Conservation (phyloP, 2,797 vertebrate species). For the Phalanger gymnotis region DNA sequence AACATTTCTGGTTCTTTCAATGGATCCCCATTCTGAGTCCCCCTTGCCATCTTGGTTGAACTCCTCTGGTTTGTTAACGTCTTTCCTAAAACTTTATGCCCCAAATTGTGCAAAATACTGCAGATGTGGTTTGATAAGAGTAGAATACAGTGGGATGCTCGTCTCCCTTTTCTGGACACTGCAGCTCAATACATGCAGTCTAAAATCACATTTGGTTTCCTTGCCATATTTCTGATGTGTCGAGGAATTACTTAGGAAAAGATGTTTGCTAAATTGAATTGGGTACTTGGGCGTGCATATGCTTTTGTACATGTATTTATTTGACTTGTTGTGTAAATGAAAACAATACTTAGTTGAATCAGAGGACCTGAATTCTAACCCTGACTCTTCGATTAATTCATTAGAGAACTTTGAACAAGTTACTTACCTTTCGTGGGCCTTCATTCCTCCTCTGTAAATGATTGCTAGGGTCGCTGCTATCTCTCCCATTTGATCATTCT, state of each 20-base stretch:
- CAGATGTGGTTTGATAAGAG: not conserved
- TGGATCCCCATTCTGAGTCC: not conserved
- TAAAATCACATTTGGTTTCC: not conserved
- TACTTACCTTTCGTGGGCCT: not conserved
- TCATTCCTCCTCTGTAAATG: not conserved
- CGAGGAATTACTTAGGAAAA: not conserved
- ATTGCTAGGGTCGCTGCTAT: not conserved
- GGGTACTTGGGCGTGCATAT: not conserved
- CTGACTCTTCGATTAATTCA: not conserved
- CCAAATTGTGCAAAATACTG: not conserved
- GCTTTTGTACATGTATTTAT: not conserved
- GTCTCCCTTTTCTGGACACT: not conserved
- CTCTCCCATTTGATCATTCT: not conserved
- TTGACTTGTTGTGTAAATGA: not conserved
- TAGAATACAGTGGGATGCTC: not conserved
- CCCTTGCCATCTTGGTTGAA: not conserved
- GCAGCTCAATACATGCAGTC: not conserved
- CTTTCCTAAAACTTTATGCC: not conserved
- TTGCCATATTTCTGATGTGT: not conserved
- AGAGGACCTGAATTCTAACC: not conserved
- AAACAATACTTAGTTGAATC: not conserved
- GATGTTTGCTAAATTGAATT: constrained; percentile 36
- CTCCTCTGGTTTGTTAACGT: not conserved
- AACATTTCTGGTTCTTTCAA: not conserved
- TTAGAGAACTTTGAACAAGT: not conserved